Conservation (phyloP, 2,113 vertebrate species). For the Raphicerus campestris region DNA sequence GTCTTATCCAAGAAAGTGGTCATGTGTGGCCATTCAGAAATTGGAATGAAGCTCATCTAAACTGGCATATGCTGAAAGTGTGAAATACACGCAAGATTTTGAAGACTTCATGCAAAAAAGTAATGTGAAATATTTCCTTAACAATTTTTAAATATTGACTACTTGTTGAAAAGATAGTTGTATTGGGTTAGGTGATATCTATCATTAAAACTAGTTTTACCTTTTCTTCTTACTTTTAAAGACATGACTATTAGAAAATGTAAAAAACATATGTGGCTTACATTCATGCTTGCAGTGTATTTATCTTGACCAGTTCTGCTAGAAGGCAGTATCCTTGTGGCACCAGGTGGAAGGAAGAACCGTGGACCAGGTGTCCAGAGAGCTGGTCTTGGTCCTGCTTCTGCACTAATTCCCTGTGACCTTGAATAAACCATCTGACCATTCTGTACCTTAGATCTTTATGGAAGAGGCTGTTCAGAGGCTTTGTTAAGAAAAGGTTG, state of each 20-base stretch:
- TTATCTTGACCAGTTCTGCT: neutral
- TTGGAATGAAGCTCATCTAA: neutral
- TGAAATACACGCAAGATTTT: neutral
- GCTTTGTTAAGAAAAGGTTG: neutral
- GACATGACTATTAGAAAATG: neutral
- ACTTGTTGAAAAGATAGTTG: neutral
- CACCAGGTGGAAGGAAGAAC: neutral
- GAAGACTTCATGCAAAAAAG: neutral
- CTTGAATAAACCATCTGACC: neutral
- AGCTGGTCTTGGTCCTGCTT: neutral
- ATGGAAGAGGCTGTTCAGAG: neutral
- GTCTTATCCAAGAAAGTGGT: neutral
- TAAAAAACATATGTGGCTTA: neutral
- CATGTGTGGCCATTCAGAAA: neutral
- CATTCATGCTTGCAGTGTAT: neutral
- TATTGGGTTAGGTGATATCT: neutral
- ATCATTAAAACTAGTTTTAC: neutral
- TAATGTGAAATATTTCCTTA: constrained; percentile 3
- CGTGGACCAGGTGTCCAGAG: neutral
- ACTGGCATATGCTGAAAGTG: neutral
- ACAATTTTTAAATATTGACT: neutral
- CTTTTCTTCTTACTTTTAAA: neutral
- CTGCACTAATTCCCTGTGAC: neutral
- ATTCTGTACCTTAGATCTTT: neutral
- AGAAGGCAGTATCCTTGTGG: neutral